Evolutionary conservation across 2,797 vertebrate genomes (phyloP).

Genomic region (Epinephelus awoara): DNA sequence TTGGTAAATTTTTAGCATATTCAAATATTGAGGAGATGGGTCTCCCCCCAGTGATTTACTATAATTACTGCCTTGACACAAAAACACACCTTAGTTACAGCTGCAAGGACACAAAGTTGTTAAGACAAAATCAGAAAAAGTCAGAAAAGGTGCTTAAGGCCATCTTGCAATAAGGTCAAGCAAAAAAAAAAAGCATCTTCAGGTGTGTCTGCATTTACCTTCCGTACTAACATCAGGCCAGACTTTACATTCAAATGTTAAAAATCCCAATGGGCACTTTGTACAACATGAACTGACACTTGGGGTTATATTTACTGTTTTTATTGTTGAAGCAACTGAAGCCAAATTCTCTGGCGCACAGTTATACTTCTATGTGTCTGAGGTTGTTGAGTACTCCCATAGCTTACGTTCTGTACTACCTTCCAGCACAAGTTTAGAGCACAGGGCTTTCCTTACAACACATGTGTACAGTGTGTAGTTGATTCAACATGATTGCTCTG

Average conservation of each 20-base stretch:
- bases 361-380: background rate
- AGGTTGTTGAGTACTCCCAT: background rate
- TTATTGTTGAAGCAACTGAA: constrained; percentile 21
- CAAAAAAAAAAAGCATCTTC: background rate
- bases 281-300: constrained; percentile 12
- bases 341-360: constrained; percentile 36
- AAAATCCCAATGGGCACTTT: background rate
- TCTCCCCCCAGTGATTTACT: too few species aligned
- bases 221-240: background rate
- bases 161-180: background rate
- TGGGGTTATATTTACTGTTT: constrained; percentile 25
- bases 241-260: background rate
- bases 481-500: background rate
- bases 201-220: background rate
- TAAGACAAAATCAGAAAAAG: background rate
- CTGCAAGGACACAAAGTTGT: background rate
- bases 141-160: too few species aligned
- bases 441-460: background rate
- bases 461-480: background rate
- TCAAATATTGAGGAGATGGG: too few species aligned
- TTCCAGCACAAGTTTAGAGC: constrained; percentile 7
- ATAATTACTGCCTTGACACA: too few species aligned
- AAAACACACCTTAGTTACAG: too few species aligned
- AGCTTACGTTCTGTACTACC: background rate
- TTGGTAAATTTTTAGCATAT: too few species aligned